Base-by-base conservation (phyloP, 1,140 invertebrate genomes). In the Bombus sylvicola region DNA sequence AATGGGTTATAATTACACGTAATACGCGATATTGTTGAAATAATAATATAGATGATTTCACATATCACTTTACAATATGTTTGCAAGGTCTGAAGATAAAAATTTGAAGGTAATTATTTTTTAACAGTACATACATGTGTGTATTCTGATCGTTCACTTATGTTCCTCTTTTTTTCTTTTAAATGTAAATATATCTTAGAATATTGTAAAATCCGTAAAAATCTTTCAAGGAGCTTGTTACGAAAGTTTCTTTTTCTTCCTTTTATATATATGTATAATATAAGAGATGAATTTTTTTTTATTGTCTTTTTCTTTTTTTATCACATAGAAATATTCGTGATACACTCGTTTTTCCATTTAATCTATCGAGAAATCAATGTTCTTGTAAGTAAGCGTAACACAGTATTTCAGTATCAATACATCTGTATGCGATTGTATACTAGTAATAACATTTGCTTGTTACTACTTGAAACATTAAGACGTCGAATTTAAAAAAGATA, bases 41-140 rank as follows among this genome's bases (percentile, higher is more conserved):
- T 64, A 77, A 84, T 76, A 82, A 47, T 37, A 39, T 72, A 37
- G 18, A 64, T 41, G 59, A 79, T 69, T 53, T 47, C 53, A 86
- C 88, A 89, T 90, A 90, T 89, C 81, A 62, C 47, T 18, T 25
- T 78, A 59, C 4, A 34, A 28, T 37, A 73, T 25, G 84, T 31
- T 72, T 64, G 25, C 31, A 85, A 81, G 66, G 37, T 74, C 34
- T 79, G 31, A 68, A 75, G n/a, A 64, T 18, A 68, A 25, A 64
- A 41, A 18, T 77, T 66, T 18, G 43, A 76, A 83, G 80, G 69
- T 86, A 79, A 86, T 73, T 75, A 41, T 75, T 69, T 8, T 76
- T 86, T 6, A 34, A 47, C 22, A 64, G 59, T 83, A 53, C 47
- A 53, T 53, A 53, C 18, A 22, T 53, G 6, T 53, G 47, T 2